phyloP scores from a whole-genome alignment of 2,113 vertebrate species.

The Macheiramphus alcinus region DNA sequence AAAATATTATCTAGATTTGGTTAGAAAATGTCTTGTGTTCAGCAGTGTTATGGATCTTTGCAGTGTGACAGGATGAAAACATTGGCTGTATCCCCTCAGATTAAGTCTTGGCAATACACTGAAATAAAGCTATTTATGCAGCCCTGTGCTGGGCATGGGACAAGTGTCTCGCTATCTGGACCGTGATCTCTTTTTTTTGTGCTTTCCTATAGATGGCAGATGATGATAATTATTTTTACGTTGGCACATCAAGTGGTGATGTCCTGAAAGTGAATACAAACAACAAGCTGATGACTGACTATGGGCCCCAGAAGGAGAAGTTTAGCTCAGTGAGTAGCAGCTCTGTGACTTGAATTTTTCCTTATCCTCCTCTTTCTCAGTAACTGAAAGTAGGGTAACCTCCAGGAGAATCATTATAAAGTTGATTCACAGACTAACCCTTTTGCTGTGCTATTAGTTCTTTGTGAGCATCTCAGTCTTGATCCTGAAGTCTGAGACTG shows the following conservation, averaged over 20 bases:
- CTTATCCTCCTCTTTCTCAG: not conserved
- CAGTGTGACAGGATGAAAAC: not conserved
- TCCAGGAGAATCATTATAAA: not conserved
- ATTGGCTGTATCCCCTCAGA: not conserved
- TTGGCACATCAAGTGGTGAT: conserved; percentile 87
- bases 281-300: conserved; percentile 69
- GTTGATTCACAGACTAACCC: not conserved
- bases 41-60: not conserved
- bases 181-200: not conserved
- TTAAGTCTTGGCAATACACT: not conserved
- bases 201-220: conserved; percentile 70
- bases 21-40: not conserved
- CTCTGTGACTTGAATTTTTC: not conserved
- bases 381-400: not conserved
- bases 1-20: not conserved
- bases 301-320: conserved; percentile 77
- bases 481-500: not conserved
- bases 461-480: not conserved
- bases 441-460: not conserved
- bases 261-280: conserved; percentile 80
- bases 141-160: not conserved
- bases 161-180: not conserved
- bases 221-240: conserved; percentile 80
- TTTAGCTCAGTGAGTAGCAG: conserved; percentile 76
- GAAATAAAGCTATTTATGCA: not conserved